Conservation (phyloP, 2,888 invertebrate genomes). For the Panzeria rudis region DNA sequence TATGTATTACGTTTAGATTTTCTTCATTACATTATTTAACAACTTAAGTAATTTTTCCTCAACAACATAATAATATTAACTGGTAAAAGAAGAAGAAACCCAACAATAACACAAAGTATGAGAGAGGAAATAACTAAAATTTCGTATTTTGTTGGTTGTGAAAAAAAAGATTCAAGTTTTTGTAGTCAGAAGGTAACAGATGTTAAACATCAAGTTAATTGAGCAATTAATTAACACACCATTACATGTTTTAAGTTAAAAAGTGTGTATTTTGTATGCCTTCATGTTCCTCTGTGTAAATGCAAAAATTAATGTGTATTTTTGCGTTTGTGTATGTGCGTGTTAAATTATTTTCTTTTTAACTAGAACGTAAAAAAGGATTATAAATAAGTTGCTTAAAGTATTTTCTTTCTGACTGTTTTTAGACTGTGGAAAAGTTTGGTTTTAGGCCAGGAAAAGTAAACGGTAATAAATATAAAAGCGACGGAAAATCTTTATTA, state of each 20-base stretch:
- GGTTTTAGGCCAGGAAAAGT: background rate
- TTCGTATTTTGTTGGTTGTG: conserved; percentile 47
- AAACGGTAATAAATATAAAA: background rate
- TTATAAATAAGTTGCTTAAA: background rate
- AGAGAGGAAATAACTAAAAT: conserved; percentile 38
- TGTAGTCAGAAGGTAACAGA: conserved; percentile 70
- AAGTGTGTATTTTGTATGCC: background rate
- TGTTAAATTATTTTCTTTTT: background rate
- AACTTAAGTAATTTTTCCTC: conserved; percentile 18
- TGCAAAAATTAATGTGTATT: background rate
- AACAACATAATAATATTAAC: conserved; percentile 44
- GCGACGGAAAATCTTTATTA: background rate
- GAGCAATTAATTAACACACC: conserved; percentile 82
- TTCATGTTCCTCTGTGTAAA: background rate
- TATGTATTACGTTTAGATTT: conserved; percentile 2
- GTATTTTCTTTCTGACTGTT: background rate
- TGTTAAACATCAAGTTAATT: conserved; percentile 81
- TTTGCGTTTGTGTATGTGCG: background rate
- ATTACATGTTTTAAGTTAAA: conserved; percentile 68
- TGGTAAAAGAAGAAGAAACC: background rate
- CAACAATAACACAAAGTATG: background rate
- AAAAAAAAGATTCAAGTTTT: conserved; percentile 34
- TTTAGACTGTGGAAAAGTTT: background rate
- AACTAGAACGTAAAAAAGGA: background rate
- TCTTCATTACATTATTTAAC: conserved; percentile 11